phyloP scores from a whole-genome alignment of 2,113 vertebrate species.

The Actenoides lindsayi region DNA sequence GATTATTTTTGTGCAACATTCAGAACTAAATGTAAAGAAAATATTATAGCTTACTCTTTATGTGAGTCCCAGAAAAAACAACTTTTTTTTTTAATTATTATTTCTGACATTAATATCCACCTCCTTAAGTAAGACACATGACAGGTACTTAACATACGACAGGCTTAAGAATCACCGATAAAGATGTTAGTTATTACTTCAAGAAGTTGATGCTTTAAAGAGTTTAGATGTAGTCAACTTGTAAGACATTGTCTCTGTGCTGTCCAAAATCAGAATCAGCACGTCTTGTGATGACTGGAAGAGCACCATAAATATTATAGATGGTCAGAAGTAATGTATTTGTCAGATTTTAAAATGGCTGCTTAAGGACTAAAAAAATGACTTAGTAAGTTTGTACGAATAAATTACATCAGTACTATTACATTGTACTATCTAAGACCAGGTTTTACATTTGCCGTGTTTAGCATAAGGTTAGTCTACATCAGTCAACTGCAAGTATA shows the following conservation, averaged over 20 bases:
- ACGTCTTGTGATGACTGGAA: background rate
- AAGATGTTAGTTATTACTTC: background rate
- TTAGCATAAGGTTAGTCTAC: background rate
- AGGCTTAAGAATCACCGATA: background rate
- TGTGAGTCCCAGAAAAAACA: background rate
- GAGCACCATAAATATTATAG: background rate
- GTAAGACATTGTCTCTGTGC: background rate
- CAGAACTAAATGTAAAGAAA: background rate
- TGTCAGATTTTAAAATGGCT: background rate
- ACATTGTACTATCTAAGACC: background rate
- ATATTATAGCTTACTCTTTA: background rate
- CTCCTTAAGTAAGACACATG: background rate
- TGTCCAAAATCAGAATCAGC: background rate
- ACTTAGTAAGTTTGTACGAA: background rate
- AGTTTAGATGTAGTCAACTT: background rate
- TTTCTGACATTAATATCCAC: background rate
- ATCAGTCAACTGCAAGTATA: background rate
- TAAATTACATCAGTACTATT: background rate
- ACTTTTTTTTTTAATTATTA: background rate
- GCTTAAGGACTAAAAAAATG: background rate
- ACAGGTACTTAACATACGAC: background rate
- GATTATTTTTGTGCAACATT: background rate
- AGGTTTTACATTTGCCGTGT: background rate
- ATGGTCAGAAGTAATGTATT: background rate
- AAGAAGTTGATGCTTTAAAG: background rate